Percentiles rank a stretch among this genome's conserved stretches.
These are phyloP conservation scores for Graphium colonna DNA, from an alignment of 2,888 invertebrate genomes.

Conservation along the genomic window DNA sequence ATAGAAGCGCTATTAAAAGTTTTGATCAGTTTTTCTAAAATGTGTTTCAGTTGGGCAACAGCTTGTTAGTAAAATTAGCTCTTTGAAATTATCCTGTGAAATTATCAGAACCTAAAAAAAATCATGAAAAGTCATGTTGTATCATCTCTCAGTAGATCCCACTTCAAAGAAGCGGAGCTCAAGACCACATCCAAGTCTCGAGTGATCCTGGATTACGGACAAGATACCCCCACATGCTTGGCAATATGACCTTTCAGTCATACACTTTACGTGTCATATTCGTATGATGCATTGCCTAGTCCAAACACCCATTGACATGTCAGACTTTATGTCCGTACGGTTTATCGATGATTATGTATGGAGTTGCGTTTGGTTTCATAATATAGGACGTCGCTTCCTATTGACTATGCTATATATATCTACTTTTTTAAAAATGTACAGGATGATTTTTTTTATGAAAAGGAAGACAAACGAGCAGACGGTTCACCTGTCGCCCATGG, in stretches of 20 bases:
- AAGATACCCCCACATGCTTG: conserved; percentile 25
- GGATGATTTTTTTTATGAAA: no score
- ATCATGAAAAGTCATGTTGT: conserved; percentile 6
- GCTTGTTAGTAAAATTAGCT: no score
- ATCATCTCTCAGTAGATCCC: conserved; percentile 33
- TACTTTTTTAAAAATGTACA: no score
- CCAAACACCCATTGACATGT: conserved; percentile 45
- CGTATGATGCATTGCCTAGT: conserved; percentile 24
- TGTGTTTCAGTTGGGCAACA: no score
- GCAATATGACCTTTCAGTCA: neutral
- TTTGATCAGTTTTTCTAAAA: no score
- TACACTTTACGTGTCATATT: no score
- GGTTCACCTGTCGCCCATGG: no score
- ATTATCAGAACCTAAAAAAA: conserved; percentile 9
- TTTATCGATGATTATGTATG: conserved; percentile 33
- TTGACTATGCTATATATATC: neutral
- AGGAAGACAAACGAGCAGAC: no score
- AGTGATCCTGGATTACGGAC: conserved; percentile 61
- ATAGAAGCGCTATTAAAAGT: no score
- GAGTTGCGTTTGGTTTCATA: conserved; percentile 23
- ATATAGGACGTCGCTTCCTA: conserved; percentile 14
- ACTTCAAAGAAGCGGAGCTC: conserved; percentile 42
- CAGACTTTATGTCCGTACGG: conserved; percentile 40
- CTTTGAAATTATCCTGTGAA: neutral
- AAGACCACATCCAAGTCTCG: conserved; percentile 48